phyloP scores from a whole-genome alignment of 2,113 vertebrate species.

The Synodontis membranacea region DNA sequence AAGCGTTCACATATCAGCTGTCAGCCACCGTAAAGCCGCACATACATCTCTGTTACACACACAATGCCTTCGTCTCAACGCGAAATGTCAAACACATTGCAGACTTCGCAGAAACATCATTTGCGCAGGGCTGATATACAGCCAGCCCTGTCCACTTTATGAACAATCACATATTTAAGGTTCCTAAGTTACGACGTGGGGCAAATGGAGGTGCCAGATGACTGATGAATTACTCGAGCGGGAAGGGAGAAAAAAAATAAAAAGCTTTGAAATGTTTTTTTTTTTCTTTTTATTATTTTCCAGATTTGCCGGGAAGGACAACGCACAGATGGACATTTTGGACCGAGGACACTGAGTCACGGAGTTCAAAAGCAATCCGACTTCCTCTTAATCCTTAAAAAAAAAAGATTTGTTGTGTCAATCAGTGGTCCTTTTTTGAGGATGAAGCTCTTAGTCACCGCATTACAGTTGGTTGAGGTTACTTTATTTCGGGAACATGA shows the following conservation, averaged over 20 bases:
- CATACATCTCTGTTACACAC: conserved; percentile 12
- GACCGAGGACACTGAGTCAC: conserved; percentile 15
- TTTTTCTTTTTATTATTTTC: background rate
- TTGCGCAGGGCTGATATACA: background rate
- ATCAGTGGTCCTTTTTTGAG: background rate
- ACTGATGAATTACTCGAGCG: conserved; percentile 17
- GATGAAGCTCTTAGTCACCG: background rate
- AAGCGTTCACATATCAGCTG: background rate
- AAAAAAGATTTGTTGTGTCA: conserved; percentile 15
- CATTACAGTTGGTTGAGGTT: background rate
- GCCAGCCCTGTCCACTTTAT: conserved; percentile 12
- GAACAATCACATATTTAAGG: conserved; percentile 12
- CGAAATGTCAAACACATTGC: background rate
- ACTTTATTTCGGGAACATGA: background rate
- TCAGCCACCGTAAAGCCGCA: background rate
- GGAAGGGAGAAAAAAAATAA: conserved; percentile 8
- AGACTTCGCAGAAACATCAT: background rate
- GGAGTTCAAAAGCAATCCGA: conserved; percentile 26
- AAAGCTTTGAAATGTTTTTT: background rate
- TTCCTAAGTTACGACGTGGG: background rate
- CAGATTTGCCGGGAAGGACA: conserved; percentile 28
- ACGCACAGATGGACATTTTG: background rate
- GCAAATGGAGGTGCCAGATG: conserved; percentile 15
- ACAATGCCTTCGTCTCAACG: background rate
- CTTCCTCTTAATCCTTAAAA: conserved; percentile 17